These are phyloP conservation scores for Mermis nigrescens DNA, from an alignment of 2,888 invertebrate genomes.

Conservation along the genomic window DNA sequence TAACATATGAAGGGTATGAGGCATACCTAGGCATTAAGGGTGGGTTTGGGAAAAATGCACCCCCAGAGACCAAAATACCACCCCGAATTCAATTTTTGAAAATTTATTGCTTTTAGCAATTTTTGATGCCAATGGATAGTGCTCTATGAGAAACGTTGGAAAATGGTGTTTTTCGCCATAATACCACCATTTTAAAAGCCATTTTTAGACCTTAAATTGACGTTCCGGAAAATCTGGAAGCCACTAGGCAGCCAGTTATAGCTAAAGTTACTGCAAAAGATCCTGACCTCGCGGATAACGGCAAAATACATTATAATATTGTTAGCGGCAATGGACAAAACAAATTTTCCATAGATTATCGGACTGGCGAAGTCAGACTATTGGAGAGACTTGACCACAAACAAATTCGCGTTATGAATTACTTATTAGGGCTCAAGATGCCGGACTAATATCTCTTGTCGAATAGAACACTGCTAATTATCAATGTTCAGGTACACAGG, in stretches of 20 bases:
- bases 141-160: too few relatives aligned
- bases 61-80: too few relatives aligned
- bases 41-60: too few relatives aligned
- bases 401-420: slow-evolving; percentile 62
- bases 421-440: slow-evolving; percentile 81
- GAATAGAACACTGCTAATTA: slow-evolving; percentile 76
- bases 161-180: too few relatives aligned
- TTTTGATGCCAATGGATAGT: too few relatives aligned
- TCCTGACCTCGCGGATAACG: slow-evolving; percentile 74
- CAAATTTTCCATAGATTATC: slow-evolving; percentile 78
- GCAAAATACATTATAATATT: slow-evolving; percentile 67
- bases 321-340: slow-evolving; percentile 84
- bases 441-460: slow-evolving; percentile 77
- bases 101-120: too few relatives aligned
- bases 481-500: slow-evolving; percentile 74
- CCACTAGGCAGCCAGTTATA: slow-evolving; percentile 60
- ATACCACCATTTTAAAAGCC: too few relatives aligned
- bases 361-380: slow-evolving; percentile 57
- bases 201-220: too few relatives aligned
- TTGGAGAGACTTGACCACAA: slow-evolving; percentile 77
- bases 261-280: slow-evolving; percentile 67
- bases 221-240: slow-evolving; percentile 63
- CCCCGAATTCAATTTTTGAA: too few relatives aligned
- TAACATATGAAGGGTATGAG: too few relatives aligned
- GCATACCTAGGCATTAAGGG: too few relatives aligned